A percentile compares a stretch with the other conserved stretches of the same genome.
Evolutionary conservation across 1,140 invertebrate species (phyloP).

Genomic region (Odontomachus brunneus): DNA sequence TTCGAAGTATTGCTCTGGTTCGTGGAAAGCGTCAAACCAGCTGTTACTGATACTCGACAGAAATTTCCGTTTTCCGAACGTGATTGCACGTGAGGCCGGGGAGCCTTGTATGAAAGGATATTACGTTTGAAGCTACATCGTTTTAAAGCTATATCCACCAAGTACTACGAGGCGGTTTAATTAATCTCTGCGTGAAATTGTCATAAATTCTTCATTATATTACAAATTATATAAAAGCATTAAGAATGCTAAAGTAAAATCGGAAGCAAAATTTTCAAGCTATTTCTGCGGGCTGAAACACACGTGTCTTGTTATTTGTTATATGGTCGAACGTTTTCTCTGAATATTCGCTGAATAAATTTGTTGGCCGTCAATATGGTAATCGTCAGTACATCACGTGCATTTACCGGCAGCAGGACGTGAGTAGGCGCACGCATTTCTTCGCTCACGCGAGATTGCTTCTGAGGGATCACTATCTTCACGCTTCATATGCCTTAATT

Average conservation of each 20-base stretch:
- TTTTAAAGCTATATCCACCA: neutral
- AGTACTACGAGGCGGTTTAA: neutral
- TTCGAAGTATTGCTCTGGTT: conserved; percentile 65
- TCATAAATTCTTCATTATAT: neutral
- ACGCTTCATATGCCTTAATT: conserved; percentile 80
- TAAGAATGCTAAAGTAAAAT: neutral
- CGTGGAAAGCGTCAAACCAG: conserved; percentile 64
- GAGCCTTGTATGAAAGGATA: neutral
- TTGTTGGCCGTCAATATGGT: neutral
- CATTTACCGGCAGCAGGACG: conserved; percentile 8
- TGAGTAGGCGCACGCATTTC: conserved; percentile 31
- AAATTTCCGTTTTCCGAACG: conserved; percentile 47
- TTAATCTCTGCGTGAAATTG: neutral
- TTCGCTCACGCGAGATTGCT: conserved; percentile 36
- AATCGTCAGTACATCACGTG: conserved; percentile 49
- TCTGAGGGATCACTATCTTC: conserved; percentile 74
- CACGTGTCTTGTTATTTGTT: neutral
- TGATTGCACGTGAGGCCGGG: conserved; percentile 1
- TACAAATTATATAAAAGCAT: neutral
- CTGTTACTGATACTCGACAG: conserved; percentile 62
- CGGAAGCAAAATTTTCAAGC: neutral
- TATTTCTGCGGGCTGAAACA: neutral
- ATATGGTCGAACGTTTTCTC: neutral
- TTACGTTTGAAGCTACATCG: neutral
- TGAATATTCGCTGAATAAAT: neutral